phyloP scores from a whole-genome alignment of 1,140 invertebrate species.

The Drosophila ananassae region DNA sequence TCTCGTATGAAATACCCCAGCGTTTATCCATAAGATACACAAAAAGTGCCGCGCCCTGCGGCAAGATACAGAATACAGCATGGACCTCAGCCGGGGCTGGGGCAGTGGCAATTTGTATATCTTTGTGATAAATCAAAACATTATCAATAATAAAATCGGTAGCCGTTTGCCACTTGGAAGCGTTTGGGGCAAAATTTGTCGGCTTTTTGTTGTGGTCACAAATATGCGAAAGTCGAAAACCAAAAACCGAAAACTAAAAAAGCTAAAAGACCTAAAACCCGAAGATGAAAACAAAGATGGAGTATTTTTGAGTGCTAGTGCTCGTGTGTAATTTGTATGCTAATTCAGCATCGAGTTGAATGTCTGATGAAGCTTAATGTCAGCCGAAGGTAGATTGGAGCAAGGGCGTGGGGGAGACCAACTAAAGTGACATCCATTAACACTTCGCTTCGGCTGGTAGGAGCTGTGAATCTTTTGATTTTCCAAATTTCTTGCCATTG shows the following conservation, averaged over 20 bases:
- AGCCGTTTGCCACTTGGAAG: constrained; percentile 76
- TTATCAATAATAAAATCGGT: constrained; percentile 82
- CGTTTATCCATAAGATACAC: constrained; percentile 38
- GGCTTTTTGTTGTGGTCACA: constrained; percentile 74
- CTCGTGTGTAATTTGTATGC: constrained; percentile 77
- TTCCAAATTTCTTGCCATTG: constrained; percentile 38
- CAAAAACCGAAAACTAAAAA: constrained; percentile 8
- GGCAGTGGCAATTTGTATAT: constrained; percentile 75
- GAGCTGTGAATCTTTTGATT: constrained; percentile 76
- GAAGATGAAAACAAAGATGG: constrained; percentile 3
- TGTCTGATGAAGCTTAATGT: constrained; percentile 75
- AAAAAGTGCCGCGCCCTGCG: constrained; percentile 57
- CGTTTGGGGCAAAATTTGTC: constrained; percentile 59
- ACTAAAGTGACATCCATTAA: constrained; percentile 79
- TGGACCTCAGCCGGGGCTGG: constrained; percentile 23
- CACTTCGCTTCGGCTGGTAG: constrained; percentile 55
- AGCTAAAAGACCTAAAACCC: constrained; percentile 13
- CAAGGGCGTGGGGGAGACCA: constrained; percentile 2
- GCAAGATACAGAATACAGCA: constrained; percentile 31
- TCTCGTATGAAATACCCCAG: constrained; percentile 30
- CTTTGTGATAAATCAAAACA: constrained; percentile 81
- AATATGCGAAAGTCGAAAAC: constrained; percentile 15
- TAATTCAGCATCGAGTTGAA: constrained; percentile 70
- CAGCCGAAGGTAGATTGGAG: constrained; percentile 24
- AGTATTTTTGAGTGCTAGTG: constrained; percentile 72